A percentile compares a stretch with the other conserved stretches of the same genome.
Conservation (phyloP, 2,888 invertebrate species). For the Choristoneura rosaceana region DNA sequence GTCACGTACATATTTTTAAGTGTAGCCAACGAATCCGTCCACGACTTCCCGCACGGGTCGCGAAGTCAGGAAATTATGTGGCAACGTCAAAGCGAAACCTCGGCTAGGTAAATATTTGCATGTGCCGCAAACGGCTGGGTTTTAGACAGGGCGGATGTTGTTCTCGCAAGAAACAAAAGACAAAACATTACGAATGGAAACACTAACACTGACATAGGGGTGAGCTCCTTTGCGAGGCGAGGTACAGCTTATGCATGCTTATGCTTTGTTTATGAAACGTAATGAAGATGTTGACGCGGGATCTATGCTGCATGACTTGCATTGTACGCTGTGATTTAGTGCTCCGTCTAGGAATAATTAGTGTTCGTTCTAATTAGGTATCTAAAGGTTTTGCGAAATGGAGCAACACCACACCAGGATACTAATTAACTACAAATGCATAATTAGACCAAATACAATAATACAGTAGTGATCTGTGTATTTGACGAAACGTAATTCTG, state of each 20-base stretch:
- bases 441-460: no score
- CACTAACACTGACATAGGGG: constrained; percentile 46
- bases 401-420: no score
- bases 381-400: background rate
- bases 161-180: constrained; percentile 72
- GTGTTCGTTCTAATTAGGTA: background rate
- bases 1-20: constrained; percentile 36
- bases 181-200: constrained; percentile 69
- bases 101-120: constrained; percentile 73
- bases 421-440: no score
- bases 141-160: constrained; percentile 70
- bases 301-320: constrained; percentile 22
- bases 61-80: constrained; percentile 66
- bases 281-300: constrained; percentile 35
- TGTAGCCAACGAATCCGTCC: constrained; percentile 28
- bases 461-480: no score
- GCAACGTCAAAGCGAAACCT: constrained; percentile 66
- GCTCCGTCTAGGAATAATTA: background rate
- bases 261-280: constrained; percentile 39
- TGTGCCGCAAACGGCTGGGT: constrained; percentile 63
- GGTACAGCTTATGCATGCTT: constrained; percentile 24
- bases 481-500: no score
- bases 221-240: constrained; percentile 26
- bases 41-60: constrained; percentile 45
- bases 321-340: constrained; percentile 3